These are phyloP conservation scores for Eristalinus sepulchralis DNA, from an alignment of 2,888 invertebrate species.

Conservation along the genomic window DNA sequence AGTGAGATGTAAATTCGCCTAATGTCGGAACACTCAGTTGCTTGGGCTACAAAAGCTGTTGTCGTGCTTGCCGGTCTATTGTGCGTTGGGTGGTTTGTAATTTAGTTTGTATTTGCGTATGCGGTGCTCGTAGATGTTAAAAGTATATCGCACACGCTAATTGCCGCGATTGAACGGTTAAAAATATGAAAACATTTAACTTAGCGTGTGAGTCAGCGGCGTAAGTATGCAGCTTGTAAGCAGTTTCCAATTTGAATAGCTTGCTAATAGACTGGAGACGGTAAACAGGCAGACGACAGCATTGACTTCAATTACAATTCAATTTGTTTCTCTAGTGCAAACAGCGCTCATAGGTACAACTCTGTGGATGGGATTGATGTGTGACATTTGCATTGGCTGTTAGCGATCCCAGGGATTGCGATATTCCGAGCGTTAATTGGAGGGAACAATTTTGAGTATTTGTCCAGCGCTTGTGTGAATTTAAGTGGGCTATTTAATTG, in stretches of 20 bases:
- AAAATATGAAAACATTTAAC: constrained; percentile 26
- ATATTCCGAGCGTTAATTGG: constrained; percentile 33
- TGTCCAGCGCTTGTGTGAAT: neutral
- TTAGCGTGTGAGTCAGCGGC: constrained; percentile 26
- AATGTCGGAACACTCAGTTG: constrained; percentile 8
- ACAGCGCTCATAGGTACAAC: neutral
- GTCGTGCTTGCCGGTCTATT: constrained; percentile 35
- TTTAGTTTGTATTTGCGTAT: constrained; percentile 46
- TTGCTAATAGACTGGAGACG: constrained; percentile 30
- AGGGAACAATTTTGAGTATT: constrained; percentile 4
- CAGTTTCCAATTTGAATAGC: constrained; percentile 41
- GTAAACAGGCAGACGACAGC: neutral
- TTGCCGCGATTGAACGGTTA: constrained; percentile 63
- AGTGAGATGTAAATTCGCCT: constrained; percentile 17
- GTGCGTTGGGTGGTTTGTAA: constrained; percentile 41
- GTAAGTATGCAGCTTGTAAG: constrained; percentile 2
- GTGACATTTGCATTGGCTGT: constrained; percentile 12
- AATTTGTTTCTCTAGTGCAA: constrained; percentile 34
- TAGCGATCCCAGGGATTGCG: constrained; percentile 32
- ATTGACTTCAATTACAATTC: constrained; percentile 47
- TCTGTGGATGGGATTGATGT: constrained; percentile 3
- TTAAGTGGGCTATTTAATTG: constrained; percentile 31
- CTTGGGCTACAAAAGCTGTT: neutral
- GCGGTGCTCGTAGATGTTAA: constrained; percentile 51
- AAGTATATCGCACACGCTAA: constrained; percentile 62